Evolutionary conservation across 1,140 invertebrate species (phyloP), one percentile per base, ranked within the genome.

Genomic region (Caenorhabditis briggsae): DNA sequence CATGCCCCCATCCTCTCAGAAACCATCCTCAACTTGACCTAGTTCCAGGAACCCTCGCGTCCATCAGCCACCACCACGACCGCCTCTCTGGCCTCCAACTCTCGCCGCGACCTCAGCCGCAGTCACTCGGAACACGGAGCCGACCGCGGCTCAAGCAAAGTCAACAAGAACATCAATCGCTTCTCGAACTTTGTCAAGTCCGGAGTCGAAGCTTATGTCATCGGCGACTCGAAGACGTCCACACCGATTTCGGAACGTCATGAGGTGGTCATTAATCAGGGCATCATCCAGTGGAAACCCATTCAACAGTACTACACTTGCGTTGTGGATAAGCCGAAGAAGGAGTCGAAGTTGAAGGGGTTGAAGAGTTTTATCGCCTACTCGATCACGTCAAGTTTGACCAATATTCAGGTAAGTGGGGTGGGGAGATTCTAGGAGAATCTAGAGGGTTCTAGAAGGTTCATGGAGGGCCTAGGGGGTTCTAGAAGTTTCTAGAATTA

Each of bases 321-420:
- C 87, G 94, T 95, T 78, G 95, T 99, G 7, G 95, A 96, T 20
- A 97, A 97, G 82, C 97, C 97, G 41, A 87, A 87, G 83, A 87
- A 87, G 65, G 97, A 98, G 93, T 95, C 96, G 0, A 99, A 99
- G 93, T 95, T 98, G 87, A 98, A 98, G 92, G 97, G 97, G 33
- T 94, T 99, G 85, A 98, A 99, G 93, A 97, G 96, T 92, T 99
- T 96, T 91, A 98, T 98, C 90, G 96, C 96, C 83, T 99, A 99
- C 93, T 96, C 97, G 91, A 92, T 99, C 82, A 98, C 96, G 87
- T 97, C 97, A 25, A 97, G 96, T 96, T 93, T 93, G 84, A 97
- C 96, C 92, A 96, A 96, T 92, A 96, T 97, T 91, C 96, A 97
- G 94, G 86, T 87, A 53, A 84, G 33, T 33, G 33, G 33, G 33